Evolutionary conservation across 1,140 invertebrate species (phyloP), one percentile per base, ranked within the genome.

Genomic region (Lepidurus arcticus): DNA sequence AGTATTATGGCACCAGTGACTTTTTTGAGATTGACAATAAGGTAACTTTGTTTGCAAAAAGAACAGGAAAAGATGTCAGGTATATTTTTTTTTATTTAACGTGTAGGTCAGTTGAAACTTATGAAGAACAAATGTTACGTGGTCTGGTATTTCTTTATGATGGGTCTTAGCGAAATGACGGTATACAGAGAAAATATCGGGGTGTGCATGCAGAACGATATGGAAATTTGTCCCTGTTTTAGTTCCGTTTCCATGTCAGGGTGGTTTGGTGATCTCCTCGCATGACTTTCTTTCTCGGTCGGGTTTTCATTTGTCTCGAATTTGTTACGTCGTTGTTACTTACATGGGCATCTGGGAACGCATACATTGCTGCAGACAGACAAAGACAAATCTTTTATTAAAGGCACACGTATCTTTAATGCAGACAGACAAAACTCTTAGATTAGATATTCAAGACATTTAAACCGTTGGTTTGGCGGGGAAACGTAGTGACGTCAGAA

Each of bases 211-310:
- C n/a, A n/a, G n/a, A 65, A 16, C 8, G 53, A 16, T 21, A 65
- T 13, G 13, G 21, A 13, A 65, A 21, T 65, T 65, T 65, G 13
- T n/a, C 5, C 4, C 16, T 65, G 8, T 16, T 9, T 65, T 65
- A 47, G 45, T 65, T 65, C 13, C 13, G 21, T 65, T 65, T 65
- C 21, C 21, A 65, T 65, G 53, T 65, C 53, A 65, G 8, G 53
- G 53, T 65, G 53, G 53, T 65, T 65, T 65, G 53, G 53, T 65
- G 53, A 65, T 65, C 53, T 65, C 53, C 53, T 65, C 21, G 21
- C 7, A n/a, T 65, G 21, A n/a, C 21, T 16, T 65, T 65, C 21
- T 65, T 16, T 9, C 13, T 34, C 34, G 34, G 34, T 34, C 34
- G 34, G 26, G 34, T 34, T 34, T 65, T 16, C 53, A n/a, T 13